Conservation (phyloP, 2,797 vertebrate genomes). For the Sitta carolinensis region DNA sequence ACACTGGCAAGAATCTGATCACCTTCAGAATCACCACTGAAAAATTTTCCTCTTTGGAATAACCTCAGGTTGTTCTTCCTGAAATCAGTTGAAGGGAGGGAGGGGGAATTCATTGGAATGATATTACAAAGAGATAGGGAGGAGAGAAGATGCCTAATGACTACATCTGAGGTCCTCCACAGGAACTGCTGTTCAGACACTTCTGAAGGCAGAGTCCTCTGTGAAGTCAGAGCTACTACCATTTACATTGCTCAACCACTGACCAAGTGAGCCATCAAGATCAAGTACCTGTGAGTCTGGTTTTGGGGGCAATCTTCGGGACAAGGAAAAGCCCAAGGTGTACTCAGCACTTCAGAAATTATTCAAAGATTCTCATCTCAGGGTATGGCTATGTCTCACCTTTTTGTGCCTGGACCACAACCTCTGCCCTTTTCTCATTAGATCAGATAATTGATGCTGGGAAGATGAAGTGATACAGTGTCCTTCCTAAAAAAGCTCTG, state of each 20-base stretch:
- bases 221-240: background rate
- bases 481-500: constrained; percentile 6
- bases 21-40: background rate
- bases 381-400: background rate
- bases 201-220: background rate
- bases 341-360: constrained; percentile 26
- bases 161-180: background rate
- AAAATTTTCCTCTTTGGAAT: background rate
- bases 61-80: background rate
- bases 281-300: constrained; percentile 12
- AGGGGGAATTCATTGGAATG: background rate
- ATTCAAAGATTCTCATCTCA: background rate
- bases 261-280: background rate
- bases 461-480: background rate
- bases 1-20: background rate
- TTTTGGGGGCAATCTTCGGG: background rate
- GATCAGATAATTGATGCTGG: background rate
- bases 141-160: background rate
- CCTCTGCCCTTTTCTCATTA: background rate
- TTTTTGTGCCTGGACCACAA: background rate
- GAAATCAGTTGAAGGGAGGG: background rate
- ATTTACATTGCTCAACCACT: background rate
- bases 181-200: background rate
- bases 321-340: background rate
- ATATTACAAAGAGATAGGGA: background rate